phyloP scores from a whole-genome alignment of 2,888 invertebrate species.

The Eristalis tenax region DNA sequence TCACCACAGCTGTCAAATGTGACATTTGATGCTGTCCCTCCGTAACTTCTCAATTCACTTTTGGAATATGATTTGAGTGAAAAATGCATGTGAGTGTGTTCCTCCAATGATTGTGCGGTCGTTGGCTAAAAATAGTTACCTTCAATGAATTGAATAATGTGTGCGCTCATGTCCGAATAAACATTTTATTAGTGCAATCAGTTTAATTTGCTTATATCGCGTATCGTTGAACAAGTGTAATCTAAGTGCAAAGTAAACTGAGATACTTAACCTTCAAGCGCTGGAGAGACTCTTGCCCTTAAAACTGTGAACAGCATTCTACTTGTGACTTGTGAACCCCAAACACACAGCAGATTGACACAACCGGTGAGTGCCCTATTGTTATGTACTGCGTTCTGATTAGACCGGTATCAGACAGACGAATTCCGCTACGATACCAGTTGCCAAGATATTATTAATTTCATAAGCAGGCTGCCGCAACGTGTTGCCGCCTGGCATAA shows the following conservation, averaged over 20 bases:
- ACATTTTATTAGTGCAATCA: slow-evolving; percentile 13
- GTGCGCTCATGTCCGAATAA: not conserved
- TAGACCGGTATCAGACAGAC: not conserved
- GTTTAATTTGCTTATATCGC: not conserved
- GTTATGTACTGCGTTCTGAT: not conserved
- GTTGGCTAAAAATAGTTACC: slow-evolving; percentile 31
- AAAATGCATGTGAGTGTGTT: not conserved
- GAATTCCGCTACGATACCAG: not conserved
- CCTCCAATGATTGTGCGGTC: slow-evolving; percentile 5
- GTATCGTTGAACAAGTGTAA: not conserved
- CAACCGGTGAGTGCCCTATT: not conserved
- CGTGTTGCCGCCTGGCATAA: not conserved
- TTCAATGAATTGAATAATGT: slow-evolving; percentile 37
- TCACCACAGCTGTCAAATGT: slow-evolving; percentile 31
- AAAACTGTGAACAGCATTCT: not conserved
- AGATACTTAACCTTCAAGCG: not conserved
- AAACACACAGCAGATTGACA: too few relatives aligned
- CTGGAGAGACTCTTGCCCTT: not conserved
- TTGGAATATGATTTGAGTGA: not conserved
- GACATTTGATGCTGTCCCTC: slow-evolving; percentile 6
- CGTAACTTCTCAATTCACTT: not conserved
- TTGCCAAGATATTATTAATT: slow-evolving; percentile 7
- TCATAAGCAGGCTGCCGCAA: slow-evolving; percentile 8
- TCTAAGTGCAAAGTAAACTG: not conserved
- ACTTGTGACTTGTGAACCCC: not conserved